These are phyloP conservation scores for Karalla daura DNA, from an alignment of 2,797 vertebrate genomes.

Conservation along the genomic window DNA sequence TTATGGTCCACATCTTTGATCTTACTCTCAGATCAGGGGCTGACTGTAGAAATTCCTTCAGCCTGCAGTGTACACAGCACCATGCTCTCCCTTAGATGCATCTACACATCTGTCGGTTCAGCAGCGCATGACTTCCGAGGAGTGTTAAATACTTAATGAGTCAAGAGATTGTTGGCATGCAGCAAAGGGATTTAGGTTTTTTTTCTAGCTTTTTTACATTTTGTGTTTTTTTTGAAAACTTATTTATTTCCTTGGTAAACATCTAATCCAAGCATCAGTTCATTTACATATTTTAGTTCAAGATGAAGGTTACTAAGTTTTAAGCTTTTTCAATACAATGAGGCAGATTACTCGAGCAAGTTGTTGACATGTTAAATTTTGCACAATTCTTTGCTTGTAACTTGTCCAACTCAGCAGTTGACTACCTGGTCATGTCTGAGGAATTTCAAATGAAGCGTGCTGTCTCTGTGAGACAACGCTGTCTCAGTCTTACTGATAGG, in stretches of 20 bases:
- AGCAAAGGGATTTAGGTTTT: background rate
- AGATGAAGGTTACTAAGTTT: too few species aligned
- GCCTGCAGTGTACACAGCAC: background rate
- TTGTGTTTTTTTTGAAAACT: too few species aligned
- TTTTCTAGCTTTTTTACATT: too few species aligned
- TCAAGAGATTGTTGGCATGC: background rate
- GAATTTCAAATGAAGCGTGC: conserved; percentile 47
- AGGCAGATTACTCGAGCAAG: background rate
- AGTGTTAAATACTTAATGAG: background rate
- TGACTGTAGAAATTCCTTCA: background rate
- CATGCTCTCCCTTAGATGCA: background rate
- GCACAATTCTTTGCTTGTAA: background rate
- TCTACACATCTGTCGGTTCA: background rate
- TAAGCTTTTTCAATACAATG: background rate
- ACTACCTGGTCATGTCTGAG: conserved; percentile 31
- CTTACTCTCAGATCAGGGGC: too few species aligned
- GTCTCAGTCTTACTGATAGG: conserved; percentile 58
- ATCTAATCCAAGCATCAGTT: too few species aligned
- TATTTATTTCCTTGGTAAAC: too few species aligned
- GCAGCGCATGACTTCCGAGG: background rate
- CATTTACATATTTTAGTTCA: too few species aligned
- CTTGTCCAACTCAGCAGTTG: conserved; percentile 4
- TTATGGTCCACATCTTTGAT: conserved; percentile 3
- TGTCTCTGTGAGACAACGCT: conserved; percentile 60
- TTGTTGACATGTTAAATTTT: background rate